These are phyloP conservation scores for Drosophila pseudoananassae DNA, from an alignment of 1,140 invertebrate species.

Conservation along the genomic window DNA sequence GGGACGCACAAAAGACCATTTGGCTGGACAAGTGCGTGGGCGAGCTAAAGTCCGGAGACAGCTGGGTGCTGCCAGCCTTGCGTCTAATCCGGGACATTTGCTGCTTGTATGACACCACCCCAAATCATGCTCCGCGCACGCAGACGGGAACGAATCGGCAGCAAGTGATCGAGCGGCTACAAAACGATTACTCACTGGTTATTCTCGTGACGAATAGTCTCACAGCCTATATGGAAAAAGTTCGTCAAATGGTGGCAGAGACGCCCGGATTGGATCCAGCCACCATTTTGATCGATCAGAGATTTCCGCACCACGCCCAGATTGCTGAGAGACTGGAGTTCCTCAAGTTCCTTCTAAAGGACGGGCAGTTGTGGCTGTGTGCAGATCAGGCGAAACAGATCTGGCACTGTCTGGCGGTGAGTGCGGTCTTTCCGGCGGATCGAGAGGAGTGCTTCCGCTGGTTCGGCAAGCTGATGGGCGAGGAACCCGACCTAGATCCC, in stretches of 20 bases:
- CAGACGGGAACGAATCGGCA: conserved; percentile 89
- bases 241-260: conserved; percentile 89
- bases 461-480: conserved; percentile 99
- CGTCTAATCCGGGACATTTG: conserved; percentile 99
- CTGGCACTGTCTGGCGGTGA: conserved; percentile 97
- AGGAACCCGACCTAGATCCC: conserved; percentile 98
- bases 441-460: conserved; percentile 98
- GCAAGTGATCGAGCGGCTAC: conserved; percentile 94
- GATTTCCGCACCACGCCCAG: conserved; percentile 96
- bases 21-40: conserved; percentile 98
- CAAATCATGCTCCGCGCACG: conserved; percentile 88
- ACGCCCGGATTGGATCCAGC: conserved; percentile 92
- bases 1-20: conserved; percentile 97
- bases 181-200: conserved; percentile 96
- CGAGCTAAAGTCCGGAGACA: conserved; percentile 93
- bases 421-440: conserved; percentile 95
- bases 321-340: conserved; percentile 98
- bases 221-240: conserved; percentile 95
- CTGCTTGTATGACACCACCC: conserved; percentile 94
- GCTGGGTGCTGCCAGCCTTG: conserved; percentile 96
- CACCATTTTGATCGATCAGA: conserved; percentile 92
- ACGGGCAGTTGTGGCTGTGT: conserved; percentile 97
- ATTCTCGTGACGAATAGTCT: conserved; percentile 97
- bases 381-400: conserved; percentile 98
- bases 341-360: conserved; percentile 95